Evolutionary conservation across 92 coral and sea anemone species (phyloP).

Genomic region (Palythoa heliodiscus): DNA sequence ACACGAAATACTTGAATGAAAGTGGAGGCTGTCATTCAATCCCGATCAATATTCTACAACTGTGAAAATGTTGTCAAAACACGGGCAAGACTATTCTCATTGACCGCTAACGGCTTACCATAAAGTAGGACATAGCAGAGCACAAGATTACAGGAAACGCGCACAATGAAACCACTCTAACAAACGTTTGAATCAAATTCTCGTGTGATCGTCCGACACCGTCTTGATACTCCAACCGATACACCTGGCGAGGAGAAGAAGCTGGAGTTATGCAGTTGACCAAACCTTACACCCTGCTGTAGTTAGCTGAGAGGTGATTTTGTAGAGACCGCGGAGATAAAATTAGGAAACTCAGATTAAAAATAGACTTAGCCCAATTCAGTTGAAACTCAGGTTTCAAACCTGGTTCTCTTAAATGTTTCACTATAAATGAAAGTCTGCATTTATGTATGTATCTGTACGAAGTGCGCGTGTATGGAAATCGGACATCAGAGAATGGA

Average conservation of each 20-base stretch:
- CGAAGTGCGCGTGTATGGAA: too few species aligned
- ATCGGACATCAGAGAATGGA: not conserved
- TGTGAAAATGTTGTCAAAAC: not conserved
- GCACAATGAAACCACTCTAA: conserved; percentile 56
- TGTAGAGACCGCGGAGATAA: too few species aligned
- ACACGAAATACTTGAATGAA: too few species aligned
- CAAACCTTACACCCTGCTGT: not conserved
- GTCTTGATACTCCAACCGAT: conserved; percentile 60
- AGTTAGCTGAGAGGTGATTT: too few species aligned
- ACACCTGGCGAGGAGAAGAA: conserved; percentile 41
- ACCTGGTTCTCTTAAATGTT: not conserved
- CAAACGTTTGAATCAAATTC: conserved; percentile 65
- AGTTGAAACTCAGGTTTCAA: too few species aligned
- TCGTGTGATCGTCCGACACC: conserved; percentile 68
- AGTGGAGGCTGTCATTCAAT: too few species aligned
- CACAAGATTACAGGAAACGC: conserved; percentile 61
- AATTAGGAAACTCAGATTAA: too few species aligned
- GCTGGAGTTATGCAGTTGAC: not conserved
- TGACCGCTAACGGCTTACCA: conserved; percentile 39
- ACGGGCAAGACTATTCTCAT: too few species aligned
- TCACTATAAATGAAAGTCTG: not conserved
- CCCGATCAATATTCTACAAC: not conserved
- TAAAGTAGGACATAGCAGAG: conserved; percentile 64
- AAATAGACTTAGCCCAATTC: too few species aligned
- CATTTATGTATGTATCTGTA: not conserved